phyloP scores from a whole-genome alignment of 2,888 invertebrate genomes.

The Priocnemis perturbator region DNA sequence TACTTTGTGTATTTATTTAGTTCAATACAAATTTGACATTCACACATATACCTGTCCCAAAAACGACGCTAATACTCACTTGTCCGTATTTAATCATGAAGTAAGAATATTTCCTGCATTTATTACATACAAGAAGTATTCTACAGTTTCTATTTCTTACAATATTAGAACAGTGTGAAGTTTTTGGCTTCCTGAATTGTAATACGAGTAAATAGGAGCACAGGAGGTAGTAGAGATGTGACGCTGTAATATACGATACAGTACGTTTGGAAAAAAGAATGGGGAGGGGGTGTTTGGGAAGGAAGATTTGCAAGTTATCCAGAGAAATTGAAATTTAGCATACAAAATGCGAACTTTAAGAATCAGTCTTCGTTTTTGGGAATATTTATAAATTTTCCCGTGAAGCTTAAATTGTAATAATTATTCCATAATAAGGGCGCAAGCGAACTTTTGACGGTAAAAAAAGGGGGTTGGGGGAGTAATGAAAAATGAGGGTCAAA shows the following conservation, averaged over 20 bases:
- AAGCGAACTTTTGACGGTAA: too few relatives aligned
- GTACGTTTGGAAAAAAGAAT: conserved; percentile 21
- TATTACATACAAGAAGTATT: conserved; percentile 55
- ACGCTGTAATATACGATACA: conserved; percentile 32
- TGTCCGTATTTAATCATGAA: conserved; percentile 51
- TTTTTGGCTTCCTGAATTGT: conserved; percentile 37
- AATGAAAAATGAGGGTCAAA: too few relatives aligned
- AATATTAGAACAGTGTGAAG: conserved; percentile 34
- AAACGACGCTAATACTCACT: conserved; percentile 59
- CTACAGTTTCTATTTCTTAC: conserved; percentile 37
- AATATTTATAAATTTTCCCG: too few relatives aligned
- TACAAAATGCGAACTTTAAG: conserved; percentile 34
- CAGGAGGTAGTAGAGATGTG: conserved; percentile 40
- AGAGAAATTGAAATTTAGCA: conserved; percentile 29
- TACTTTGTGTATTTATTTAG: conserved; percentile 70
- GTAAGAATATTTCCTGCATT: conserved; percentile 54
- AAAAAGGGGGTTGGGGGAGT: too few relatives aligned
- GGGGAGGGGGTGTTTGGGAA: not conserved
- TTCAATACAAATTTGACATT: conserved; percentile 74
- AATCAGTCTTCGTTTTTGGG: conserved; percentile 22
- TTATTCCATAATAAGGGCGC: not conserved
- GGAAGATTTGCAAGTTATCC: conserved; percentile 23
- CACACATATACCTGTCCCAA: conserved; percentile 67
- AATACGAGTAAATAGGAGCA: conserved; percentile 32
- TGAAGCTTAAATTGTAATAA: not conserved